Conservation (phyloP, 2,113 vertebrate species). For the Crotophaga sulcirostris region DNA sequence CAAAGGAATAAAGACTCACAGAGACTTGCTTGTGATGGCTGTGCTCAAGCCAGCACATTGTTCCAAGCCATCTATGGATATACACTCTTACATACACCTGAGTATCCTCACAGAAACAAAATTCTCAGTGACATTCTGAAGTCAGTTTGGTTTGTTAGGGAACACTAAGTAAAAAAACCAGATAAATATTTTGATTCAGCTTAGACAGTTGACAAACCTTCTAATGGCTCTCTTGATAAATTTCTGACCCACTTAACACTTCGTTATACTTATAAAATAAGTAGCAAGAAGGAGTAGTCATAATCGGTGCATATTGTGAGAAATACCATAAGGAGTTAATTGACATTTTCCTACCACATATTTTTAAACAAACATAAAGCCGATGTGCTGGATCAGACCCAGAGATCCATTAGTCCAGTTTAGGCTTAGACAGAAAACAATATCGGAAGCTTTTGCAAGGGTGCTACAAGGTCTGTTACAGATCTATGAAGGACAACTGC, state of each 20-base stretch:
- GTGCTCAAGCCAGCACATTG: background rate
- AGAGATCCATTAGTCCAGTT: conserved; percentile 36
- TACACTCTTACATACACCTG: background rate
- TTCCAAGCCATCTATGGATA: background rate
- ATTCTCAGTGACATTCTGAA: background rate
- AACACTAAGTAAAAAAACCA: background rate
- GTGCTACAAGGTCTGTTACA: background rate
- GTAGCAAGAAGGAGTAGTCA: background rate
- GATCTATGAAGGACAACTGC: background rate
- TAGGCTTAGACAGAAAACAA: background rate
- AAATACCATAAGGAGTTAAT: conserved; percentile 37
- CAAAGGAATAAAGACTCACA: background rate
- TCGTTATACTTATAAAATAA: background rate
- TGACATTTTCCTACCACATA: conserved; percentile 6
- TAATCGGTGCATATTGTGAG: background rate
- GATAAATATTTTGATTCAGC: background rate
- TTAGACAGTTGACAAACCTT: background rate
- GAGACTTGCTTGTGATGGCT: background rate
- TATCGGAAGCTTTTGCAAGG: background rate
- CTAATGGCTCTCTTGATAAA: background rate
- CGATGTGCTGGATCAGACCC: background rate
- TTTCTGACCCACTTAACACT: background rate
- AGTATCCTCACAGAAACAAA: background rate
- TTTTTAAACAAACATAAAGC: conserved; percentile 33
- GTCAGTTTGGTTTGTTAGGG: background rate